phyloP scores from a whole-genome alignment of 2,888 invertebrate species.

The Drosophila nigricruria region DNA sequence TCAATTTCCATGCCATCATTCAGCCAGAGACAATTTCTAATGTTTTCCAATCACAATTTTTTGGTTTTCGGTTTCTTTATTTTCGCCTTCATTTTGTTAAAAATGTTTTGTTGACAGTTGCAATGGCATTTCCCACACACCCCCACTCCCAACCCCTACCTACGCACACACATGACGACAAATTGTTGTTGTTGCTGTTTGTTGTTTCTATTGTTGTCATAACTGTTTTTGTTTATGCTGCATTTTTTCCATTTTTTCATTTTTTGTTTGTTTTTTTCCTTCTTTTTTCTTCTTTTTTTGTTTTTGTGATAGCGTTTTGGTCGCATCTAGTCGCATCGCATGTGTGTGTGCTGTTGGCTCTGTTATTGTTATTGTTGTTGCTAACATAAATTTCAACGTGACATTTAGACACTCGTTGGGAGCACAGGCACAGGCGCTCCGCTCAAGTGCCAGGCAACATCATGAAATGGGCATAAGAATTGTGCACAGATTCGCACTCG shows the following conservation, averaged over 20 bases:
- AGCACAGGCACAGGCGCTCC: not conserved
- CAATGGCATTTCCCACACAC: conserved; percentile 8
- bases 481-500: conserved; percentile 13
- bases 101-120: conserved; percentile 71
- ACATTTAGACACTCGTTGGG: conserved; percentile 65
- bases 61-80: conserved; percentile 34
- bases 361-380: conserved; percentile 52
- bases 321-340: conserved; percentile 10
- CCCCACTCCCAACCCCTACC: not conserved
- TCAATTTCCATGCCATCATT: conserved; percentile 29
- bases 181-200: conserved; percentile 50
- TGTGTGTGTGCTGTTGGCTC: conserved; percentile 13
- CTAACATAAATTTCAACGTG: conserved; percentile 65
- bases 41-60: conserved; percentile 64
- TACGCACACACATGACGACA: conserved; percentile 26
- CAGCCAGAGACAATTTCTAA: conserved; percentile 55
- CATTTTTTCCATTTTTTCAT: conserved; percentile 45
- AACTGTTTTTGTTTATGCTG: conserved; percentile 69
- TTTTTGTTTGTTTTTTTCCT: conserved; percentile 7
- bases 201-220: conserved; percentile 73
- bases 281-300: not conserved
- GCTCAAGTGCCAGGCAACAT: conserved; percentile 50
- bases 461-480: conserved; percentile 38
- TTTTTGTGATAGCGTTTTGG: conserved; percentile 4
- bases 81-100: conserved; percentile 47